phyloP scores from a whole-genome alignment of 2,113 vertebrate species.

The Siniperca knerii region DNA sequence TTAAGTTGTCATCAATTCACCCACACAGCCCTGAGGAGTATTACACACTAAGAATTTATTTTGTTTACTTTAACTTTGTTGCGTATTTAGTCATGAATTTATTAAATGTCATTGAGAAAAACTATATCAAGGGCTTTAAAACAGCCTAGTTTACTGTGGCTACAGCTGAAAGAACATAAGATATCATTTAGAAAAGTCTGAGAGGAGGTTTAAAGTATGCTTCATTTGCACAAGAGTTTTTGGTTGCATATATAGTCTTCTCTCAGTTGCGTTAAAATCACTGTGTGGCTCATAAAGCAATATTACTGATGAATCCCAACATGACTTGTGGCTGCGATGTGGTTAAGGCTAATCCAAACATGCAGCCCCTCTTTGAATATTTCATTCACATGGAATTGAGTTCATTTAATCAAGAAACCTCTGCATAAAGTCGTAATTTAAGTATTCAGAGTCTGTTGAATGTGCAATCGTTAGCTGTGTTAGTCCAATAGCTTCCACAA shows the following conservation, averaged over 20 bases:
- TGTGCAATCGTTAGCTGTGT: neutral
- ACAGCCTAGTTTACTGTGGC: neutral
- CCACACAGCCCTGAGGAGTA: neutral
- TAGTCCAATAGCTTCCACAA: no score
- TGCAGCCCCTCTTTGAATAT: constrained; percentile 32
- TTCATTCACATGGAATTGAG: constrained; percentile 25
- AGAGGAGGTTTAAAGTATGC: neutral
- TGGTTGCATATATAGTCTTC: neutral
- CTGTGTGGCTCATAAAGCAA: constrained; percentile 24
- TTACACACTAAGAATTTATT: neutral
- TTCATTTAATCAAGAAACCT: constrained; percentile 48
- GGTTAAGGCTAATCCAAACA: constrained; percentile 48
- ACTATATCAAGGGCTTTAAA: neutral
- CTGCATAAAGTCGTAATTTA: neutral
- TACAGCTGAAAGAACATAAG: neutral
- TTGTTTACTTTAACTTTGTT: neutral
- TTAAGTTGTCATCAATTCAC: neutral
- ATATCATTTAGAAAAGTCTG: neutral
- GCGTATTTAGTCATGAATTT: no score
- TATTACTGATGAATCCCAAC: constrained; percentile 33
- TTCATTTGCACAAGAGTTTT: constrained; percentile 14
- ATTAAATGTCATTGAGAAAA: neutral
- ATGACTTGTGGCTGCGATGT: constrained; percentile 33
- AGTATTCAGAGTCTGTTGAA: constrained; percentile 6
- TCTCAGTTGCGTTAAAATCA: constrained; percentile 1